A percentile compares a stretch with the other conserved stretches of the same genome.
Evolutionary conservation across 2,888 invertebrate genomes (phyloP).

Genomic region (Euplagia quadripunctaria): DNA sequence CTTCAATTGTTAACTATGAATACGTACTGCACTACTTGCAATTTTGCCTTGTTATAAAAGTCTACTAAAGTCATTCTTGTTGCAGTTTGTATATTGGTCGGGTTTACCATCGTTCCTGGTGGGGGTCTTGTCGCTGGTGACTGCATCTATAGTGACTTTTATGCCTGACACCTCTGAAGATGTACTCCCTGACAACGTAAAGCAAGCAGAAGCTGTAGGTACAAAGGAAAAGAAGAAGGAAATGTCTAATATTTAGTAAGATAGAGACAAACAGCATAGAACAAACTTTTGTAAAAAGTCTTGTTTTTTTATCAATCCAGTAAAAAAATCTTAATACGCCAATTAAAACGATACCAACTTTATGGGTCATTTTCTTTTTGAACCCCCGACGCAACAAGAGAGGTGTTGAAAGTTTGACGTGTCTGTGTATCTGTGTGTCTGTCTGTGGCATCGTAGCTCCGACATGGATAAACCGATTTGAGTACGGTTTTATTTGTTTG

Average conservation of each 20-base stretch:
- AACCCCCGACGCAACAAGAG: neutral
- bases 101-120: slow-evolving; percentile 58
- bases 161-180: slow-evolving; percentile 59
- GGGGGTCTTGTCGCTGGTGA: slow-evolving; percentile 52
- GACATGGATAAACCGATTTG: too few relatives aligned
- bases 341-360: neutral
- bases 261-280: neutral
- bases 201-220: slow-evolving; percentile 19
- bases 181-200: slow-evolving; percentile 31
- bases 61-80: neutral
- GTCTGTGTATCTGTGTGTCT: too few relatives aligned
- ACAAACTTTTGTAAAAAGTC: neutral
- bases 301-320: neutral
- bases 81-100: slow-evolving; percentile 64
- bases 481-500: too few relatives aligned
- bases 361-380: neutral
- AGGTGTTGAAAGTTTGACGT: too few relatives aligned
- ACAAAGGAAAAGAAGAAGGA: neutral
- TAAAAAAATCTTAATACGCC: neutral
- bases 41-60: neutral
- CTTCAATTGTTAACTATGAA: neutral
- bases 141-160: slow-evolving; percentile 51
- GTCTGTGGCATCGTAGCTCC: too few relatives aligned
- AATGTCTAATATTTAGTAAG: neutral
- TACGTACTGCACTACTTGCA: neutral